Evolutionary conservation across 53 echinoderm and acorn worm species (phyloP), one percentile per base, ranked within the genome.

Genomic region (Luidia sarsii): DNA sequence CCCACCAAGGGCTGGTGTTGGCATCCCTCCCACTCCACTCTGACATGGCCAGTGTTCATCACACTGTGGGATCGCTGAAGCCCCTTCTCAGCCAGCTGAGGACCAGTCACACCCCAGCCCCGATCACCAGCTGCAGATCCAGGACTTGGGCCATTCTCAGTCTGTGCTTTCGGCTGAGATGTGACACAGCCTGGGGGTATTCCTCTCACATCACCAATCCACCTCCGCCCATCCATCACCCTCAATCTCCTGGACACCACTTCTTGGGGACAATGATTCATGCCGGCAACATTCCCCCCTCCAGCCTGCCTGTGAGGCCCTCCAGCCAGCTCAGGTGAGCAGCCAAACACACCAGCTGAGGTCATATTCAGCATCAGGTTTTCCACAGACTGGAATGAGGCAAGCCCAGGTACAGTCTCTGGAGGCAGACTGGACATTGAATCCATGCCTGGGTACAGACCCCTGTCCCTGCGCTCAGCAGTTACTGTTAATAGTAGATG

Each of bases 301-400:
- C 43, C 3, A 37, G 30, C 48, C 18, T 75, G 43, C 30, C 77
- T 43, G n/a, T 34, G 60, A 31, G 77, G 77, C 21, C 60, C 62
- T 16, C 77, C 77, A 2, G 77, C 77, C 14, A 77, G 61, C 46
- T 77, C 77, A 22, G 77, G 77, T 11, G 77, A 77, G 19, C 19
- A 28, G 10, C 60, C 61, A 32, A 75, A 67, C 28, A 60, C 32
- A 33, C 93, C 84, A 35, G 83, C 93, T 48, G 73, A 87, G 7
- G 93, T 93, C 87, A 93, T 83, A 48, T 93, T 90, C 27, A 93
- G 20, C 93, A 93, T 90, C 25, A 93, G 90, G 33, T 87, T 93
- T 75, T 93, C 93, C 28, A 93, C 84, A 0, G 93, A 93, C 39
- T 87, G 71, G 62, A 87, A 93, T 0, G 89, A 71, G 21, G 83